phyloP scores from a whole-genome alignment of 2,888 invertebrate species.

The Oscheius sp. region DNA sequence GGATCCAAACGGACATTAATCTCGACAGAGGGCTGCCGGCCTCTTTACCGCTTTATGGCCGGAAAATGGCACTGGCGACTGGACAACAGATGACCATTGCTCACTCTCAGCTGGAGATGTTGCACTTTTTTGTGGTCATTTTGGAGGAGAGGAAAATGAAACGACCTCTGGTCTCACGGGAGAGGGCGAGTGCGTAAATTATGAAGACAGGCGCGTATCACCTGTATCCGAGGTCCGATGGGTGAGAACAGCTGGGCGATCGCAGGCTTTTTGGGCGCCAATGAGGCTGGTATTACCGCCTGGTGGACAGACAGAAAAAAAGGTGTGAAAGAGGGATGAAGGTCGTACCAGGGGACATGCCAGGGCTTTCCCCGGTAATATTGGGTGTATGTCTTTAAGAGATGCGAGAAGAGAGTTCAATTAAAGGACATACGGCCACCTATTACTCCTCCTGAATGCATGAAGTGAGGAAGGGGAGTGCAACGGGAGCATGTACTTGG shows the following conservation, averaged over 20 bases:
- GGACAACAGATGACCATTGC: conserved; percentile 21
- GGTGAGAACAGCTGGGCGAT: conserved; percentile 19
- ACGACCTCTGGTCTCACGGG: too few relatives aligned
- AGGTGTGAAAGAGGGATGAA: not conserved
- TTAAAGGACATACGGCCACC: conserved; percentile 13
- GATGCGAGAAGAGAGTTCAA: conserved; percentile 7
- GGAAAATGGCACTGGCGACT: conserved; percentile 14
- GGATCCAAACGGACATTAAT: conserved; percentile 19
- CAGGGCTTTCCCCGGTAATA: not conserved
- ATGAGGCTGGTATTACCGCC: conserved; percentile 28
- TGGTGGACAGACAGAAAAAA: not conserved
- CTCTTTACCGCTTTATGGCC: conserved; percentile 22
- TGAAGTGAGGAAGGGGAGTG: not conserved
- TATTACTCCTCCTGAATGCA: not conserved
- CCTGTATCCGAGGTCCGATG: not conserved
- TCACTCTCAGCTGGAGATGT: too few relatives aligned
- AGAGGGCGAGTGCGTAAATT: too few relatives aligned
- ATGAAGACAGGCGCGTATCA: not conserved
- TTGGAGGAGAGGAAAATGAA: too few relatives aligned
- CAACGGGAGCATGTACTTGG: not conserved
- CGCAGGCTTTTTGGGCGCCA: conserved; percentile 18
- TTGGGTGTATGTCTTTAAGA: not conserved
- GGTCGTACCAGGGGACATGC: not conserved
- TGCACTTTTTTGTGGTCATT: too few relatives aligned
- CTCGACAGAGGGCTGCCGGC: conserved; percentile 31